Conservation (phyloP, 1,140 invertebrate genomes). For the Achatina immaculata region DNA sequence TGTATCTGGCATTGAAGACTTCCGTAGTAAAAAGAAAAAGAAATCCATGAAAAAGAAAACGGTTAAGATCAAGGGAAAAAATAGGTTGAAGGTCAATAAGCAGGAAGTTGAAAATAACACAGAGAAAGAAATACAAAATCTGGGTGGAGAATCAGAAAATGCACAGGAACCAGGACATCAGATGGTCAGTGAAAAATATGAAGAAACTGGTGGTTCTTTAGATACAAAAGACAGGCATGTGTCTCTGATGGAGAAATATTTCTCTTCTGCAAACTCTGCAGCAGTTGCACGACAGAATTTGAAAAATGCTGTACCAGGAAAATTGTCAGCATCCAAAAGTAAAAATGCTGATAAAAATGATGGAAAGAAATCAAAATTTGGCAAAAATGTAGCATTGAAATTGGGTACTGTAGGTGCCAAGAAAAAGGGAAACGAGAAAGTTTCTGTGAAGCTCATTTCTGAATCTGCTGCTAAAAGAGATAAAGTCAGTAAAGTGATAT, state of each 20-base stretch:
- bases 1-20: slow-evolving; percentile 32
- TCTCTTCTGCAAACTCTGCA: slow-evolving; percentile 25
- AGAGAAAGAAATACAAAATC: not conserved
- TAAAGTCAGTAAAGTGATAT: not conserved
- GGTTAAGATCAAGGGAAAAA: slow-evolving; percentile 5
- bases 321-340: not conserved
- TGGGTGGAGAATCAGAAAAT: not conserved
- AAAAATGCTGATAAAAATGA: not conserved
- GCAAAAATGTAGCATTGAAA: slow-evolving; percentile 1
- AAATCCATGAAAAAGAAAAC: slow-evolving; percentile 26
- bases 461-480: slow-evolving; percentile 4
- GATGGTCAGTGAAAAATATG: not conserved
- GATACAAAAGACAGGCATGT: not conserved
- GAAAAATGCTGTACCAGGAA: not conserved
- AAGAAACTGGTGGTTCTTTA: not conserved
- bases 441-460: slow-evolving; percentile 3
- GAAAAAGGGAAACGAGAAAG: slow-evolving; percentile 21
- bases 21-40: slow-evolving; percentile 12
- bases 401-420: not conserved
- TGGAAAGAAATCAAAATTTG: not conserved
- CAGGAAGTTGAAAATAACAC: not conserved
- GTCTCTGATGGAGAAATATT: slow-evolving; percentile 38
- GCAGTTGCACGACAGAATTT: slow-evolving; percentile 15
- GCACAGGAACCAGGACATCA: not conserved
- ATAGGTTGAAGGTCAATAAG: not conserved